Evolutionary conservation across 2,797 vertebrate species (phyloP).

Genomic region (Danio choprae): DNA sequence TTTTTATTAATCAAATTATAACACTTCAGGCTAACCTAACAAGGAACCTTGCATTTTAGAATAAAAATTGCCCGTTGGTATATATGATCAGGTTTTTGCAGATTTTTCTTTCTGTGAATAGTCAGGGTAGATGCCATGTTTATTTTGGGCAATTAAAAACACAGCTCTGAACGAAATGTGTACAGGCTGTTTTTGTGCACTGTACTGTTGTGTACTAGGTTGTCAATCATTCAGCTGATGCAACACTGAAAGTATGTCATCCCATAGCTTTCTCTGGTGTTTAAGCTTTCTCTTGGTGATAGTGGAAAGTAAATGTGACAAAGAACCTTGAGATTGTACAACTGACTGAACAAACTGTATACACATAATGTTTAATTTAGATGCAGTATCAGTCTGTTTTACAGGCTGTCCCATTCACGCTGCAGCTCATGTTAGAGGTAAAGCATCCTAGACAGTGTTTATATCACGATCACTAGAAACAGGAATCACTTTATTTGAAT

Average conservation of each 20-base stretch:
- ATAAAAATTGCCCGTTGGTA: not conserved
- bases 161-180: not conserved
- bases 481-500: not conserved
- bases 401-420: not conserved
- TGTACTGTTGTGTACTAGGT: too few relatives aligned
- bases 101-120: not conserved
- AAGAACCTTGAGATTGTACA: not conserved
- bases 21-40: not conserved
- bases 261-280: not conserved
- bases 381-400: not conserved
- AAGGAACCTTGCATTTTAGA: not conserved
- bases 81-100: not conserved
- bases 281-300: too few relatives aligned
- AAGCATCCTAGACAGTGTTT: conserved; percentile 27
- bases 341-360: not conserved
- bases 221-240: conserved; percentile 24
- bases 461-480: not conserved
- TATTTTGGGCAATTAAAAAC: too few relatives aligned
- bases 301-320: not conserved
- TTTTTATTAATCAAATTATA: not conserved
- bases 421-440: conserved; percentile 37
- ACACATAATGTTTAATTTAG: not conserved
- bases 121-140: too few relatives aligned
- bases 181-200: not conserved
- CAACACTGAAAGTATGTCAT: not conserved